Base-by-base conservation (phyloP, 2,113 vertebrate species). In the Passer domesticus region DNA sequence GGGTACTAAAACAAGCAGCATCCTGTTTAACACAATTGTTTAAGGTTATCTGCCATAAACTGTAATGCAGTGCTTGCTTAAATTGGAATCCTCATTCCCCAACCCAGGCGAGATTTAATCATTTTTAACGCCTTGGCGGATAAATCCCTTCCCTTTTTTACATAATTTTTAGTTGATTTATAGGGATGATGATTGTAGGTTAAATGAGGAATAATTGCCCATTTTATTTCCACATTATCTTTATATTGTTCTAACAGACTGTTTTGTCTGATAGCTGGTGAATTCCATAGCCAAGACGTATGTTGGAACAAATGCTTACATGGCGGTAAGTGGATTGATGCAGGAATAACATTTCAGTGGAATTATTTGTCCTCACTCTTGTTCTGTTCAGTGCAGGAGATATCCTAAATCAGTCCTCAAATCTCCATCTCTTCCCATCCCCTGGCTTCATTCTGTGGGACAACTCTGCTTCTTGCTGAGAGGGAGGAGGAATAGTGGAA, bases 271-370 rank as follows among this genome's bases (percentile, higher is more conserved):
- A 89, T 98, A 99, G 99, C 97, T 99, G 98, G 99, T 99, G 98
- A 99, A 99, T 98, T 99, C 99, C 82, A 99, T 99, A 81, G 99
- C 99, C 96, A 99, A 99, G 98, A 99, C 99, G 35, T 99, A 99
- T 67, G 99, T 99, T 39, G 99, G 99, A 98, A 99, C 99, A 91
- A 99, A 99, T 86, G 99, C 99, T 82, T 99, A 99, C 53, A 99
- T 99, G 99, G 99, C 99, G 92, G 99, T 99, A 97, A 99, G 99
- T 98, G 95, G 84, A 94, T 94, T 87, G 96, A 73, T 85, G 97
- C 95, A 95, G 97, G 96, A 96, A 89, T 76, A 55, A 68, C 95
- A 22, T 94, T 89, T 90, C 77, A 96, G 39, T 30, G 46, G 25
- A 9, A 4, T 72, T 83, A 47, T 96, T 90, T 94, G 85, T 90